A percentile compares a stretch with the other conserved stretches of the same genome.
Evolutionary conservation across 2,113 vertebrate species (phyloP).

Genomic region (Caranx melampygus): DNA sequence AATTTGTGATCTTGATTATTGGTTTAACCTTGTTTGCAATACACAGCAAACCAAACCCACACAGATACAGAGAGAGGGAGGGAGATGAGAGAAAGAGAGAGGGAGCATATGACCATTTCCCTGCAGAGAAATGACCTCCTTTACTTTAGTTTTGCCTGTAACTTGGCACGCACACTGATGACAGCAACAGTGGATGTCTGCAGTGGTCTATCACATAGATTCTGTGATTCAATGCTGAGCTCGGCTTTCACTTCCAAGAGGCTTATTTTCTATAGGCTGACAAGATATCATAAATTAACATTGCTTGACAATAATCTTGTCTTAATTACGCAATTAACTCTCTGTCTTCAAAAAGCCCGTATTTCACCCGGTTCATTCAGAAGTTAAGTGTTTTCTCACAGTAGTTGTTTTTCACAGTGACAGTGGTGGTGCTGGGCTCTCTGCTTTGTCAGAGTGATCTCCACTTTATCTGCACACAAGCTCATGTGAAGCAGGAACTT

Average conservation of each 20-base stretch:
- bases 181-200: constrained; percentile 15
- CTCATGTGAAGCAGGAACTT: not conserved
- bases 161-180: constrained; percentile 24
- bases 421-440: not conserved
- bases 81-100: not conserved
- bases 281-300: constrained; percentile 51
- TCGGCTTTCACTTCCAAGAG: constrained; percentile 44
- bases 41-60: constrained; percentile 9
- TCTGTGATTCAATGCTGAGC: constrained; percentile 24
- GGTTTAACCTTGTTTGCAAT: constrained; percentile 43
- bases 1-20: constrained; percentile 36
- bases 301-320: constrained; percentile 67
- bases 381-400: constrained; percentile 1
- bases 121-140: constrained; percentile 71
- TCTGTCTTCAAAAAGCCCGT: constrained; percentile 45
- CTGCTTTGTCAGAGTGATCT: not conserved
- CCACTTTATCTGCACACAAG: not conserved
- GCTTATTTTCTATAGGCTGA: constrained; percentile 44
- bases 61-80: not conserved
- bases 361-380: constrained; percentile 43
- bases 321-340: constrained; percentile 77
- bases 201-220: constrained; percentile 9
- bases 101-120: constrained; percentile 51
- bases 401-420: not conserved
- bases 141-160: constrained; percentile 60